A percentile compares a stretch with the other conserved stretches of the same genome.
Conservation (phyloP, 1,140 invertebrate genomes). For the Nebria ingens region DNA sequence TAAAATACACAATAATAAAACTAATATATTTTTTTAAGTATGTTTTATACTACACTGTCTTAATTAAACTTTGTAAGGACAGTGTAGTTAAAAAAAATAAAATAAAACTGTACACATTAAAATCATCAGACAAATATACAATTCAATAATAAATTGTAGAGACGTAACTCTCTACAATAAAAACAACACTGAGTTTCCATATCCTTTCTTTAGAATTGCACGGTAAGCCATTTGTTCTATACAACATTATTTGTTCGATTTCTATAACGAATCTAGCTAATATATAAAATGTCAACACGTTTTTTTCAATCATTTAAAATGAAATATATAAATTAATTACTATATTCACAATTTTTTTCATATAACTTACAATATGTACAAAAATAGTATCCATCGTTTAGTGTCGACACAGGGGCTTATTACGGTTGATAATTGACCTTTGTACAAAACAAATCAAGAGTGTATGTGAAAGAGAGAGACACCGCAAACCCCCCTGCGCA, state of each 20-base stretch:
- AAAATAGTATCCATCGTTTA: conserved; percentile 39
- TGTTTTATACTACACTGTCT: conserved; percentile 3
- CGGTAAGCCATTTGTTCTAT: conserved; percentile 34
- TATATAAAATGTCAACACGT: conserved; percentile 37
- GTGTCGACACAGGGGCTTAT: conserved; percentile 9
- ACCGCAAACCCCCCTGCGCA: conserved; percentile 22
- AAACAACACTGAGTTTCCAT: not conserved
- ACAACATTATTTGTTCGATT: conserved; percentile 22
- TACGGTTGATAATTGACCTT: conserved; percentile 36
- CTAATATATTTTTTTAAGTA: conserved; percentile 7
- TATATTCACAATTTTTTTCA: conserved; percentile 35
- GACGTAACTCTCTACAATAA: not conserved
- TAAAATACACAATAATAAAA: conserved; percentile 5
- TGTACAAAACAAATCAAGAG: conserved; percentile 37
- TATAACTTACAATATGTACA: conserved; percentile 42
- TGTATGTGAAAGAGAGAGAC: conserved; percentile 21
- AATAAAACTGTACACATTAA: conserved; percentile 5
- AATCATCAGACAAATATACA: not conserved
- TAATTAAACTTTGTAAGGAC: conserved; percentile 1
- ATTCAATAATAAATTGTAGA: not conserved
- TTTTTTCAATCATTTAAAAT: conserved; percentile 35
- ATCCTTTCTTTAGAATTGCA: conserved; percentile 19
- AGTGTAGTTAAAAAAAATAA: not conserved
- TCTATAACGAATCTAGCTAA: conserved; percentile 32
- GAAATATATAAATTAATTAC: conserved; percentile 29